Percentiles rank a stretch among this genome's conserved stretches.
Conservation (phyloP, 2,797 vertebrate genomes). For the Phaenicophaeus curvirostris region DNA sequence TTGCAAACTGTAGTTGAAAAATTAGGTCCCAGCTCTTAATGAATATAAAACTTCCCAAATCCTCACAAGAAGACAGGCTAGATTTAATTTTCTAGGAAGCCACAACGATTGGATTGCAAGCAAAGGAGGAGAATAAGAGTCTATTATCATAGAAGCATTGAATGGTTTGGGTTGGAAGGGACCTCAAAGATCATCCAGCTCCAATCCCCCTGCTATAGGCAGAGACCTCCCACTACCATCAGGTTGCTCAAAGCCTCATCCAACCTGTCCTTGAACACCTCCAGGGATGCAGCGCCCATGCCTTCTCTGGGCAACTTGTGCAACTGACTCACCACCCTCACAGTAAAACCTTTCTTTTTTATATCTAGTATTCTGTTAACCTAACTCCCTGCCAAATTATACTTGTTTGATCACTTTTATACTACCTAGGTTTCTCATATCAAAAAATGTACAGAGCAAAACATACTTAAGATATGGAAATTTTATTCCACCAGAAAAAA, state of each 20-base stretch:
- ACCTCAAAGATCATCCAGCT: too few relatives aligned
- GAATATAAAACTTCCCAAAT: not conserved
- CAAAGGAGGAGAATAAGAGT: not conserved
- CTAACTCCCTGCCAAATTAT: not conserved
- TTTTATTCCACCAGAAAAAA: slow-evolving; percentile 4
- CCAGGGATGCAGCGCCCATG: too few relatives aligned
- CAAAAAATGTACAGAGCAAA: not conserved
- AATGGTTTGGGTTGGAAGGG: too few relatives aligned
- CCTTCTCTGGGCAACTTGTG: too few relatives aligned
- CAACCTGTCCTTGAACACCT: too few relatives aligned
- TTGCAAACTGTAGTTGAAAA: not conserved
- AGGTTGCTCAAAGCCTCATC: too few relatives aligned
- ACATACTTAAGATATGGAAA: slow-evolving; percentile 45
- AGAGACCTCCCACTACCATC: too few relatives aligned
- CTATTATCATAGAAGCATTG: too few relatives aligned
- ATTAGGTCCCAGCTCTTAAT: not conserved
- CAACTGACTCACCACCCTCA: too few relatives aligned
- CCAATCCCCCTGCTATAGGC: too few relatives aligned
- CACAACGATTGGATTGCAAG: not conserved
- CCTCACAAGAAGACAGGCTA: not conserved
- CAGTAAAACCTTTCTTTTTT: too few relatives aligned
- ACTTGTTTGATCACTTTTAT: not conserved
- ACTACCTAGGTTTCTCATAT: not conserved
- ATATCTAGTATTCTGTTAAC: not conserved
- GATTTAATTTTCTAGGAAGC: not conserved